Percentiles rank a stretch among this genome's conserved stretches.
phyloP scores from a whole-genome alignment of 1,140 invertebrate species.

The Bombus soroeensis region DNA sequence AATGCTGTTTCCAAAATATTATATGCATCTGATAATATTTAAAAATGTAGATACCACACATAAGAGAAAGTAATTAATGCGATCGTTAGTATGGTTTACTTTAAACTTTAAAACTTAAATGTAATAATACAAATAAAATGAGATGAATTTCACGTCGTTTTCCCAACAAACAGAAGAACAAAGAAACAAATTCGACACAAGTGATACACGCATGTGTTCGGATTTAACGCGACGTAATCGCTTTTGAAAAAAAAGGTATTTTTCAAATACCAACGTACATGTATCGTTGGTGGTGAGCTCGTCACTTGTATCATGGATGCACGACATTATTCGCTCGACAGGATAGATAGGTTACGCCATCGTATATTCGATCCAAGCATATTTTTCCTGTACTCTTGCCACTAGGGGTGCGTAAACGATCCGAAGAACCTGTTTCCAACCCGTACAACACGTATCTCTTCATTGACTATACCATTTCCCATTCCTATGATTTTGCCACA shows the following conservation, averaged over 20 bases:
- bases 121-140: not conserved
- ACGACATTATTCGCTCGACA: conserved; percentile 70
- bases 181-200: not conserved
- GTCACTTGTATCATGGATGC: conserved; percentile 55
- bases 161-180: not conserved
- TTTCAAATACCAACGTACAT: conserved; percentile 36
- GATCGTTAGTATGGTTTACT: too few relatives aligned
- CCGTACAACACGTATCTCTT: conserved; percentile 21
- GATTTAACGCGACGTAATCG: not conserved
- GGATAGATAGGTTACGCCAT: conserved; percentile 71
- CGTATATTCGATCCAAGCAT: conserved; percentile 67
- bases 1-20: not conserved
- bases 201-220: not conserved
- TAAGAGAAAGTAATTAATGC: not conserved
- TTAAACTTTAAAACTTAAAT: too few relatives aligned
- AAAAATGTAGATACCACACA: not conserved
- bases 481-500: not conserved
- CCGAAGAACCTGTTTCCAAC: conserved; percentile 52
- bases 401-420: conserved; percentile 58
- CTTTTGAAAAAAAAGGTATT: conserved; percentile 26
- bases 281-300: conserved; percentile 31
- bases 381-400: conserved; percentile 58
- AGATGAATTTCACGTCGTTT: not conserved
- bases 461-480: conserved; percentile 32
- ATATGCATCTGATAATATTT: not conserved